Evolutionary conservation across 2,888 invertebrate species (phyloP).

Genomic region (Brachyptera risi): DNA sequence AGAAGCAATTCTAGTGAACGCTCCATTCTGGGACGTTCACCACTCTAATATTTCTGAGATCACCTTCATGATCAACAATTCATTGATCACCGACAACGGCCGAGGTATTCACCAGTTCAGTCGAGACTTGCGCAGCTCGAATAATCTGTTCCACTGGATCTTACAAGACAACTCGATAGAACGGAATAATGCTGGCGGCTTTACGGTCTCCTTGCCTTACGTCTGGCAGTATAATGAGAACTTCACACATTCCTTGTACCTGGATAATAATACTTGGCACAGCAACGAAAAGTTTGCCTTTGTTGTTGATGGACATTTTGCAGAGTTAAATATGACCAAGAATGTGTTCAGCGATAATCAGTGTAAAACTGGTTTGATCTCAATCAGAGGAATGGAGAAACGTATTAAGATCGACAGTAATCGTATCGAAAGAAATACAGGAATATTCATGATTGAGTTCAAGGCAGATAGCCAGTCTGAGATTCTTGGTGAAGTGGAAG

Average conservation of each 20-base stretch:
- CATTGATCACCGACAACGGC: conserved; percentile 81
- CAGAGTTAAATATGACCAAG: conserved; percentile 72
- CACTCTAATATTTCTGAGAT: conserved; percentile 87
- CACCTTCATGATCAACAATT: conserved; percentile 81
- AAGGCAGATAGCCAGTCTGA: conserved; percentile 89
- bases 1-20: conserved; percentile 77
- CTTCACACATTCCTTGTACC: conserved; percentile 84
- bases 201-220: conserved; percentile 85
- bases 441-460: conserved; percentile 81
- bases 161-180: conserved; percentile 82
- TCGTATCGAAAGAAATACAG: conserved; percentile 72
- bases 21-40: conserved; percentile 82
- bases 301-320: conserved; percentile 89
- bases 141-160: conserved; percentile 95
- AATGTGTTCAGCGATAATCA: conserved; percentile 81
- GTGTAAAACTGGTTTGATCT: conserved; percentile 75
- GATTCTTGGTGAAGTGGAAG: conserved; percentile 79
- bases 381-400: conserved; percentile 94
- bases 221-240: conserved; percentile 95
- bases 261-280: conserved; percentile 83
- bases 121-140: conserved; percentile 89
- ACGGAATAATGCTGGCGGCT: conserved; percentile 79
- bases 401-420: conserved; percentile 80
- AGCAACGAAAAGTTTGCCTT: conserved; percentile 82
- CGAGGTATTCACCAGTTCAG: conserved; percentile 71